Base-by-base conservation (phyloP, 2,113 vertebrate genomes). In the Lampris megalopsis region DNA sequence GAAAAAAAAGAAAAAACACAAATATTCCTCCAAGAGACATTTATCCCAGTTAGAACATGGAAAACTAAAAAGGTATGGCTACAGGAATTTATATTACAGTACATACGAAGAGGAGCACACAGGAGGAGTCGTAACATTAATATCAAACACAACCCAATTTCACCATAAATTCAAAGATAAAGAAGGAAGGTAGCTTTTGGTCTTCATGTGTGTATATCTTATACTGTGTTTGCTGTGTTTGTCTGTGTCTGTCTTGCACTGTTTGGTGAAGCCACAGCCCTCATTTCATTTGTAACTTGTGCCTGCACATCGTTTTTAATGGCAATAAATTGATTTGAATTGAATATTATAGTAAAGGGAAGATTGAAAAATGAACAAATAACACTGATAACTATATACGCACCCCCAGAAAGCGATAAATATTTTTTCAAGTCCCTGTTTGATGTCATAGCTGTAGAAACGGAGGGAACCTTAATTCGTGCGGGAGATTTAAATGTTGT, bases 391-490 rank as follows among this genome's bases (percentile, higher is more conserved):
- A 63, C 43, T 63, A 13, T 63, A 9, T 38, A 45, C 47, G 6
- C 61, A 24, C 61, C 61, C 41, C 61, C 61, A 45, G 61, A 63
- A 3, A n/a, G 61, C 8, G 6, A 43, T 11, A 63, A 43, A 63
- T 7, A 4, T 47, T 63, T 35, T 45, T 63, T 63, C 24, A 47
- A 6, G 7, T 3, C 13, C 4, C 10, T 45, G 4, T 63, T 63
- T 35, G 61, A 63, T n/a, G 13, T 43, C 8, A 47, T 63, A 3
- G 24, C 24, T 24, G 24, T 24, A 24, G 24, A 24, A 24, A 24
- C 24, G 24, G 24, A 24, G 24, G 24, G 61, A 41, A 2, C 5
- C 8, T 24, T 24, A n/a, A 63, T 47, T 6, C n/a, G 61, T 47
- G 61, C 42, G 35, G 42, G 61, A 13, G 24, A 63, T 6, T 24